A percentile compares a stretch with the other conserved stretches of the same genome.
These are phyloP conservation scores for Meda fulgida DNA, from an alignment of 2,797 vertebrate species.

Conservation along the genomic window DNA sequence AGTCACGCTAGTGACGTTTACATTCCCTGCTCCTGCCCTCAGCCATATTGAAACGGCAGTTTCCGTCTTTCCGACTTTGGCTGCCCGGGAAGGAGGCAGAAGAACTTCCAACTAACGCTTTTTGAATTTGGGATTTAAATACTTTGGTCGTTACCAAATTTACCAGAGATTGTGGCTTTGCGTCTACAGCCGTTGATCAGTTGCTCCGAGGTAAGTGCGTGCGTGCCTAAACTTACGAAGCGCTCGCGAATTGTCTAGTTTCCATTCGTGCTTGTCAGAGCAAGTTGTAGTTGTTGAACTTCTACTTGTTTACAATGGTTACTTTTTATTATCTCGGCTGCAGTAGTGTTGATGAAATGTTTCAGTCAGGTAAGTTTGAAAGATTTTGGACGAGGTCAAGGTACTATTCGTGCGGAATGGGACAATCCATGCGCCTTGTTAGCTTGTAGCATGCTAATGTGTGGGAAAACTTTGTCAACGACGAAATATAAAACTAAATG, in stretches of 20 bases:
- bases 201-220: slow-evolving; percentile 26
- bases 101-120: not conserved
- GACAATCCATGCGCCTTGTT: slow-evolving; percentile 3
- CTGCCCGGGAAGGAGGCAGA: slow-evolving; percentile 17
- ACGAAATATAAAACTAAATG: not conserved
- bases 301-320: not conserved
- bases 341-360: not conserved
- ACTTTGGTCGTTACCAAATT: not conserved
- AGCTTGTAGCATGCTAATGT: slow-evolving; percentile 47
- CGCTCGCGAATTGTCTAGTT: not conserved
- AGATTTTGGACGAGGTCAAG: not conserved
- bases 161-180: not conserved
- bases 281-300: not conserved
- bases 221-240: not conserved
- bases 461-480: slow-evolving; percentile 18
- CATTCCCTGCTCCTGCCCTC: slow-evolving; percentile 47
- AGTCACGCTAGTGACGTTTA: slow-evolving; percentile 41
- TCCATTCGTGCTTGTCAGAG: slow-evolving; percentile 1
- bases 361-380: not conserved
- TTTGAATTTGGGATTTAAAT: not conserved
- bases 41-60: slow-evolving; percentile 57
- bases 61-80: slow-evolving; percentile 23
- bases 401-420: slow-evolving; percentile 3
- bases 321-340: not conserved
- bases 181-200: slow-evolving; percentile 9